Percentiles rank a stretch among this genome's conserved stretches.
These are phyloP conservation scores for Micromesistius poutassou DNA, from an alignment of 2,797 vertebrate genomes.

Conservation along the genomic window DNA sequence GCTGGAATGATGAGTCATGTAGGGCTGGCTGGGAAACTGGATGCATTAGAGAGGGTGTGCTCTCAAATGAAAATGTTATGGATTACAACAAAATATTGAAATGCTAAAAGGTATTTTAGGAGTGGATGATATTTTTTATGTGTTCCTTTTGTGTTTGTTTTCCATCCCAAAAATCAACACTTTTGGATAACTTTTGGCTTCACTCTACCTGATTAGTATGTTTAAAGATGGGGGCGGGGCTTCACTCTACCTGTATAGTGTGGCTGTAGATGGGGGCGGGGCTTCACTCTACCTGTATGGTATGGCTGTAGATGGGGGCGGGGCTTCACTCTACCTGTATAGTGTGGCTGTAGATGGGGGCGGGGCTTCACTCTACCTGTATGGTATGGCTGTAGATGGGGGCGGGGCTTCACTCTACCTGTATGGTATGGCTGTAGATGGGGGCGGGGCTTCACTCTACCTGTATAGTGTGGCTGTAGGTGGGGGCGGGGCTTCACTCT, in stretches of 20 bases:
- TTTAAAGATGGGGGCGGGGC: neutral
- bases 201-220: neutral
- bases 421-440: neutral
- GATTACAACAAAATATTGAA: neutral
- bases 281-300: neutral
- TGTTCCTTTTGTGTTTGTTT: neutral
- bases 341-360: neutral
- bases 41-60: neutral
- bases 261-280: neutral
- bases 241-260: neutral
- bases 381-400: neutral
- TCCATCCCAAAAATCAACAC: neutral
- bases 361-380: slow-evolving; percentile 1
- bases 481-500: slow-evolving; percentile 1
- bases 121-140: neutral
- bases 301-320: neutral
- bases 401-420: slow-evolving; percentile 1
- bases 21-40: neutral
- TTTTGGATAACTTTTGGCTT: neutral
- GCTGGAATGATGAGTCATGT: neutral
- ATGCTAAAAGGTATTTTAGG: neutral
- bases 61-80: neutral
- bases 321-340: neutral
- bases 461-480: neutral
- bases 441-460: neutral